A percentile compares a stretch with the other conserved stretches of the same genome.
Evolutionary conservation across 2,888 invertebrate species (phyloP).

Genomic region (Teinopalpus imperialis): DNA sequence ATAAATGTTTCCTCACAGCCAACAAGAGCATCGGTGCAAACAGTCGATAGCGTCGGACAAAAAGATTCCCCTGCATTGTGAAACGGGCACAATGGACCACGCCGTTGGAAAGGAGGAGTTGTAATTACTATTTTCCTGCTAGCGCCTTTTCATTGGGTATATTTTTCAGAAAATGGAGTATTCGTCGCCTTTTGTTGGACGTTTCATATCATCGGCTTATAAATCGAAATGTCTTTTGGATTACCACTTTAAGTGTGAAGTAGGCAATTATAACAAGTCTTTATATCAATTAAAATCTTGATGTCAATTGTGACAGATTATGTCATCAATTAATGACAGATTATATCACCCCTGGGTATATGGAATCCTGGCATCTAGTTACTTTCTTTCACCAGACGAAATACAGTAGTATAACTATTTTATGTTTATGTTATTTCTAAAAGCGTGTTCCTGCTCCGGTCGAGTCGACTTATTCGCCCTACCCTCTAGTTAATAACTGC

Average conservation of each 20-base stretch:
- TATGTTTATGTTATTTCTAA: too few species aligned
- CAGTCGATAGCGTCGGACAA: slow-evolving; percentile 74
- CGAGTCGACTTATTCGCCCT: too few species aligned
- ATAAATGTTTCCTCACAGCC: slow-evolving; percentile 46
- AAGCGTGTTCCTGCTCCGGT: too few species aligned
- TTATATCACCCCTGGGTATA: too few species aligned
- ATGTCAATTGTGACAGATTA: too few species aligned
- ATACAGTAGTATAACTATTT: too few species aligned
- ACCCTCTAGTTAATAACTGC: too few species aligned
- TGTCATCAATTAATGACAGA: too few species aligned
- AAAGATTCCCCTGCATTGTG: slow-evolving; percentile 78
- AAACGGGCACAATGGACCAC: slow-evolving; percentile 61
- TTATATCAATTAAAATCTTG: slow-evolving; percentile 1
- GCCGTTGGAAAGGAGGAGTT: slow-evolving; percentile 64
- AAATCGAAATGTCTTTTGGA: not conserved
- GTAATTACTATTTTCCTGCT: slow-evolving; percentile 80
- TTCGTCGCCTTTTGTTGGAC: slow-evolving; percentile 55
- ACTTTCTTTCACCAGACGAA: too few species aligned
- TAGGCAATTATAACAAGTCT: not conserved
- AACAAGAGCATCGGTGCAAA: slow-evolving; percentile 63
- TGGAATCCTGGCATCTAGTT: too few species aligned
- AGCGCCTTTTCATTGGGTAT: slow-evolving; percentile 67
- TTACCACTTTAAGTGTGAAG: not conserved
- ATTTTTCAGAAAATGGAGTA: slow-evolving; percentile 73
- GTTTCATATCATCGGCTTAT: slow-evolving; percentile 49